These are phyloP conservation scores for Sturnus vulgaris DNA, from an alignment of 2,113 vertebrate genomes.

Conservation along the genomic window DNA sequence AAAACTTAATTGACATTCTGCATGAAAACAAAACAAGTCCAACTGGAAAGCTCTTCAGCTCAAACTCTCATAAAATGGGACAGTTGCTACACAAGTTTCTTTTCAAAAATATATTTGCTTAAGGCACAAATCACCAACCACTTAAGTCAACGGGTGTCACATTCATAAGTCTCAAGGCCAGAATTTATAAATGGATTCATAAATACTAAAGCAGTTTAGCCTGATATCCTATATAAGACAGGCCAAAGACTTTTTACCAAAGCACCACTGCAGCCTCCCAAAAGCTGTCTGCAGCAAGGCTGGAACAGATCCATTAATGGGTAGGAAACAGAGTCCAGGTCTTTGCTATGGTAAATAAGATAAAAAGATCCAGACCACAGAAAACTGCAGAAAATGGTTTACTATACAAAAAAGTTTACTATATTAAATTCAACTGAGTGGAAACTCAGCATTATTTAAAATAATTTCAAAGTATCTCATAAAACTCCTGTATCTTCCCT, in stretches of 20 bases:
- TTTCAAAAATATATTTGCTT: slow-evolving; percentile 28
- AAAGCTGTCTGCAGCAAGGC: neutral
- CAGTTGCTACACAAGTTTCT: neutral
- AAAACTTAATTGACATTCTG: slow-evolving; percentile 10
- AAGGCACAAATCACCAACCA: slow-evolving; percentile 36
- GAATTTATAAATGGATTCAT: slow-evolving; percentile 14
- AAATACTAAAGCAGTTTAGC: slow-evolving; percentile 33
- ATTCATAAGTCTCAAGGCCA: slow-evolving; percentile 26
- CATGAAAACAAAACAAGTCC: neutral
- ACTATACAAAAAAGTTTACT: neutral
- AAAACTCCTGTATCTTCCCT: neutral
- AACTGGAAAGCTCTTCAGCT: slow-evolving; percentile 3
- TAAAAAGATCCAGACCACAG: neutral
- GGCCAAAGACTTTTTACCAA: slow-evolving; percentile 4
- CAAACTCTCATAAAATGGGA: neutral
- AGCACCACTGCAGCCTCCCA: neutral
- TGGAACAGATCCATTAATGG: neutral
- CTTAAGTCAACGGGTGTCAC: neutral
- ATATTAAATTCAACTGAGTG: neutral
- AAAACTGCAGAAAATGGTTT: neutral
- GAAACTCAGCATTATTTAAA: neutral
- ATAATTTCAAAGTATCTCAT: neutral
- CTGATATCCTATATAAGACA: neutral
- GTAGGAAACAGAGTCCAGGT: neutral
- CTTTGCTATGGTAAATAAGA: neutral